Evolutionary conservation across 2,797 vertebrate species (phyloP), one percentile per base, ranked within the genome.

Genomic region (Borostomias antarcticus): DNA sequence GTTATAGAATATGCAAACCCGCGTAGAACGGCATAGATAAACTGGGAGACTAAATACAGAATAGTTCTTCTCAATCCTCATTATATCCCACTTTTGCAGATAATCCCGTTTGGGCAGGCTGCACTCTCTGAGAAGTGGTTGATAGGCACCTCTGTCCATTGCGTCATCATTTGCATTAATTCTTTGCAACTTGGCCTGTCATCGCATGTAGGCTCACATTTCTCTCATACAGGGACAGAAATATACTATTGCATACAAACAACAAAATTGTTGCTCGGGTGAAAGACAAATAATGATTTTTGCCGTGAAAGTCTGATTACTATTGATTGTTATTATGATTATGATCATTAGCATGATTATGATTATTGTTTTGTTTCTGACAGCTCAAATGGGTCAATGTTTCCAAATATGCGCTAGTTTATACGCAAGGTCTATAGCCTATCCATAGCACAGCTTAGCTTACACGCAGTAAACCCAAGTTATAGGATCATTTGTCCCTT

Each of bases 171-270:
- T 37, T 21, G n/a, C 25, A 43, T 43, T 59, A 15, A 43, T 45
- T 59, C 15, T 59, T 43, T 26, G 13, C 13, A 43, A 40, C 53
- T 56, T 59, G 58, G 35, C 2, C n/a, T 58, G 5, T 23, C 35
- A 9, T 59, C 23, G 25, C 57, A 32, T 6, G 8, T 5, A 53
- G 21, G 26, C 19, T 47, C 29, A 48, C 30, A 32, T 45, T 61
- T 45, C 23, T 40, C 17, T 26, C 29, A 48, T 62, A 10, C 29
- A 17, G 30, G 17, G 15, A 29, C 50, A n/a, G 40, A 17, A 3
- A 25, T 52, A 25, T 26, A 52, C 11, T 7, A 52, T 52, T 13
- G 9, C n/a, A 45, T 45, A 45, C n/a, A n/a, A n/a, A n/a, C n/a
- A n/a, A n/a, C n/a, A n/a, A n/a, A n/a, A n/a, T n/a, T n/a, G n/a